Conservation (phyloP, 1,140 invertebrate genomes). For the Tyrophagus putrescentiae region DNA sequence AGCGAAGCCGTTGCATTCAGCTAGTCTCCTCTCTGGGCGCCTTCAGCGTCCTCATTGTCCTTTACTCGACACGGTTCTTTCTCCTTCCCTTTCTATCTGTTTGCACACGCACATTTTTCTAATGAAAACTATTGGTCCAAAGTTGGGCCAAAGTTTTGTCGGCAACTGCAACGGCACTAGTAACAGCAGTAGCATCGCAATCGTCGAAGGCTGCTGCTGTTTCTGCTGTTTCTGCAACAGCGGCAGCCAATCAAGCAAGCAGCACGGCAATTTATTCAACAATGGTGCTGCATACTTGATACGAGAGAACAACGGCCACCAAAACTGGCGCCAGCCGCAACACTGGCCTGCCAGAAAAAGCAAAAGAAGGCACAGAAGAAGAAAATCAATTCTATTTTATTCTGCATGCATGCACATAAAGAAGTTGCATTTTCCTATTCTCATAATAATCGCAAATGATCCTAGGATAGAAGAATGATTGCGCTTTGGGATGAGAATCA, state of each 20-base stretch:
- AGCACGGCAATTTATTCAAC: conserved; percentile 10
- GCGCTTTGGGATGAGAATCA: conserved; percentile 14
- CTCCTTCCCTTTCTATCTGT: conserved; percentile 7
- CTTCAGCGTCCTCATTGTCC: too few species aligned
- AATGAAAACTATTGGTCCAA: neutral
- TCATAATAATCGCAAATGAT: conserved; percentile 11
- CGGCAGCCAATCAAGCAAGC: conserved; percentile 13
- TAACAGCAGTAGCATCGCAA: neutral
- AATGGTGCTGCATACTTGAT: conserved; percentile 15
- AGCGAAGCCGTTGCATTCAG: too few species aligned
- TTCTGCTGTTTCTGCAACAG: neutral
- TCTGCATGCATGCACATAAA: conserved; percentile 14
- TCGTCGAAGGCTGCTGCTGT: neutral
- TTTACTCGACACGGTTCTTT: too few species aligned
- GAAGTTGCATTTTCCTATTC: conserved; percentile 14
- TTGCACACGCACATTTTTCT: conserved; percentile 3
- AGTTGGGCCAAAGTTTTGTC: too few species aligned
- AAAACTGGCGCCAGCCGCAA: neutral
- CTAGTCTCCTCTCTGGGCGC: too few species aligned
- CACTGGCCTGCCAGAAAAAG: neutral
- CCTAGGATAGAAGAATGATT: conserved; percentile 16
- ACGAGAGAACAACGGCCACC: neutral
- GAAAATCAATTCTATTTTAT: conserved; percentile 15
- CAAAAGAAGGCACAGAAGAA: conserved; percentile 9
- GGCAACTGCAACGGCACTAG: too few species aligned